phyloP scores from a whole-genome alignment of 2,888 invertebrate species.

The Metacarcinus magister region DNA sequence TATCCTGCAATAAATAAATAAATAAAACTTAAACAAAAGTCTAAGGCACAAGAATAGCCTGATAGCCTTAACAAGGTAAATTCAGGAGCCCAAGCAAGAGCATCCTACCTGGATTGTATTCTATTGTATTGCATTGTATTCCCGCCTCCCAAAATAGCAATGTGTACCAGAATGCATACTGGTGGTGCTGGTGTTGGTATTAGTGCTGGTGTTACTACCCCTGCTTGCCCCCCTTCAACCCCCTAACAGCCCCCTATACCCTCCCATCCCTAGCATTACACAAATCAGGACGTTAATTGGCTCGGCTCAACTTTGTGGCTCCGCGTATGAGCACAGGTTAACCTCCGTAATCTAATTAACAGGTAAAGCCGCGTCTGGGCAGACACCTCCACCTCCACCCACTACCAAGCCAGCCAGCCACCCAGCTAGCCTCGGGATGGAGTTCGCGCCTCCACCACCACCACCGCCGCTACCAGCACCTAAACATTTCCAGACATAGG shows the following conservation, averaged over 20 bases:
- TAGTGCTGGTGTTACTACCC: neutral
- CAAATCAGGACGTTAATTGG: slow-evolving; percentile 76
- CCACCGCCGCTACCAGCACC: neutral
- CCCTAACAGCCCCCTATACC: too few species aligned
- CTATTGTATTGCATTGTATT: too few species aligned
- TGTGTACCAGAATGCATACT: slow-evolving; percentile 46
- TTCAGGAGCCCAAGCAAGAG: neutral
- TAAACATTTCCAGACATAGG: neutral
- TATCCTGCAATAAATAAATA: neutral
- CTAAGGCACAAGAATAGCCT: slow-evolving; percentile 1
- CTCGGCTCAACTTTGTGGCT: slow-evolving; percentile 58
- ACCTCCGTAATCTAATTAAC: slow-evolving; percentile 72
- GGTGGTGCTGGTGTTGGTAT: neutral
- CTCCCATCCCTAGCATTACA: too few species aligned
- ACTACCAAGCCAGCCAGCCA: neutral
- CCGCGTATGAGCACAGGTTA: slow-evolving; percentile 68
- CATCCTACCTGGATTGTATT: neutral
- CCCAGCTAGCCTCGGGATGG: neutral
- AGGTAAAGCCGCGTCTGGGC: slow-evolving; percentile 63
- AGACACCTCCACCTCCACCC: neutral
- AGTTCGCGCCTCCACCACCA: neutral
- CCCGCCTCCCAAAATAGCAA: neutral
- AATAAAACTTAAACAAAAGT: neutral
- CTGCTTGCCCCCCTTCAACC: too few species aligned
- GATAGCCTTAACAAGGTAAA: neutral